Base-by-base conservation (phyloP, 2,113 vertebrate genomes). In the Callopanchax toddi region DNA sequence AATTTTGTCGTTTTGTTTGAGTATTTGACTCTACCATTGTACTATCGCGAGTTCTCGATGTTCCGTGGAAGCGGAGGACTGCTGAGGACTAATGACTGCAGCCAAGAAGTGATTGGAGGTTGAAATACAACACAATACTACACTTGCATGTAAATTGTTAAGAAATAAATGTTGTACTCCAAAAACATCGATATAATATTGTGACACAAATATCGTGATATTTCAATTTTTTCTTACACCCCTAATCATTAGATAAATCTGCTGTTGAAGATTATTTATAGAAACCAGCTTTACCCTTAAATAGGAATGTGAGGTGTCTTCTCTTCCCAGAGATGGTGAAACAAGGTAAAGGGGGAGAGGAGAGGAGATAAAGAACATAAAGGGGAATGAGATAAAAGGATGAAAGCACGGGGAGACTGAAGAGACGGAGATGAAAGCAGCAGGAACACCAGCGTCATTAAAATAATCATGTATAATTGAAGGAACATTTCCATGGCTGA, bases 401-500 rank as follows among this genome's bases (percentile, higher is more conserved):
- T 46, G 62, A 71, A 42, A 62, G 66, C 34, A 56, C 56, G 64
- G 32, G 36, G 54, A 71, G 60, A 40, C 17, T 29, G 60, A 21
- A 57, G 74, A 51, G 66, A 52, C 37, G 18, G 67, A 82, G 78
- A 86, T 86, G 73, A 86, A 81, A 80, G 80, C 82, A 74, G 79
- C 79, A 62, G 78, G 80, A 58, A 39, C 48, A 63, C 34, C 72
- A 58, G 71, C 54, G 15, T 81, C 78, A 81, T 84, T 86, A 82
- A 65, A 79, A 85, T 85, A 78, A 85, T 86, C 74, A 84, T 82
- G 74, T 78, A 76, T 87, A 81, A 87, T 86, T 86, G 58, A 89
- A 78, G 80, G 58, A 78, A 61, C 56, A 44, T 43, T 56, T 74
- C 68, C 58, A 59, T 37, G 42, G 67, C 57, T 53, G 78, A 37